phyloP scores from a whole-genome alignment of 2,113 vertebrate species.

The Sclerurus mexicanus region DNA sequence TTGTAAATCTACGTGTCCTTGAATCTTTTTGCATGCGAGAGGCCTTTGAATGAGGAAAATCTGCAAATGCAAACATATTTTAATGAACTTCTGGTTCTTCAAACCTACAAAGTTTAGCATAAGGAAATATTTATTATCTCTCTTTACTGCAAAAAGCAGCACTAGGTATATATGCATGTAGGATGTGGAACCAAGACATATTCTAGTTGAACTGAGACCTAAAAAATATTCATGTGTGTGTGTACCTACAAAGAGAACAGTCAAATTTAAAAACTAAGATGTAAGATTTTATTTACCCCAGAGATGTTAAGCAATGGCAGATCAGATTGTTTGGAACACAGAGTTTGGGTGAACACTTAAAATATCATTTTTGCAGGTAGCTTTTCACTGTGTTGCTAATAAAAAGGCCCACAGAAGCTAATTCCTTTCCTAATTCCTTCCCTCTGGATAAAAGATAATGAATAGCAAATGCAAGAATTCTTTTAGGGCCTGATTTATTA shows the following conservation, averaged over 20 bases:
- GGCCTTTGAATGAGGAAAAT: background rate
- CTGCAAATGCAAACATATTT: background rate
- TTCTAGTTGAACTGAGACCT: background rate
- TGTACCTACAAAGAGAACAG: background rate
- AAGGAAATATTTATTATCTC: background rate
- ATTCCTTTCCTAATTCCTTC: background rate
- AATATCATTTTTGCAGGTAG: background rate
- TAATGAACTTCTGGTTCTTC: background rate
- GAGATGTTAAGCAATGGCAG: background rate
- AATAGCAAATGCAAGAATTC: background rate
- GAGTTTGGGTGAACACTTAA: background rate
- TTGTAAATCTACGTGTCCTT: background rate
- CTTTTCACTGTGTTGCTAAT: background rate
- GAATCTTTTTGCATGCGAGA: background rate
- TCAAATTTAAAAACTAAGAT: background rate
- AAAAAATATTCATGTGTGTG: background rate
- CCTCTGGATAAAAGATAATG: background rate
- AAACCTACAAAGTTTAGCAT: background rate
- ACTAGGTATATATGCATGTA: background rate
- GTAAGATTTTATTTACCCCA: background rate
- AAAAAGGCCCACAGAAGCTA: background rate
- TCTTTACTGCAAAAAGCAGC: background rate
- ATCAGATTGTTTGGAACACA: background rate
- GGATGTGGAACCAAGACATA: background rate
- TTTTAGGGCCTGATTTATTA: slow-evolving; percentile 31